phyloP scores from a whole-genome alignment of 2,888 invertebrate genomes.

The Ophion obscuratus region DNA sequence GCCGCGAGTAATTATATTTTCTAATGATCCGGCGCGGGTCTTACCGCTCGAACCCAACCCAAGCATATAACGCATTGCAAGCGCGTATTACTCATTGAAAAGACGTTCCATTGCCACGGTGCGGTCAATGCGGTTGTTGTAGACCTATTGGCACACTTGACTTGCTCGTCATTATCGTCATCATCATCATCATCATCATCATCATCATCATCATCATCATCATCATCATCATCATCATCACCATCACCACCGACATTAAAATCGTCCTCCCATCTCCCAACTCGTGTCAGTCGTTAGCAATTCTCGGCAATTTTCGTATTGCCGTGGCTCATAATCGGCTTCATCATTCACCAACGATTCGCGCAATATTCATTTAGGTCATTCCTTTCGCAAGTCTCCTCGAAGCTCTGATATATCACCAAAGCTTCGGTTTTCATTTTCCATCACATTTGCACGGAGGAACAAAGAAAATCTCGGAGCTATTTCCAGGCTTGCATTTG shows the following conservation, averaged over 20 bases:
- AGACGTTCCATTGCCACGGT: constrained; percentile 73
- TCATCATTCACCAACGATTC: constrained; percentile 32
- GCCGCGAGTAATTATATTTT: constrained; percentile 59
- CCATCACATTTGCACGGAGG: background rate
- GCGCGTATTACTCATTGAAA: constrained; percentile 76
- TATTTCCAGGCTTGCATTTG: too few relatives aligned
- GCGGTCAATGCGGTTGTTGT: constrained; percentile 49
- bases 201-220: constrained; percentile 45
- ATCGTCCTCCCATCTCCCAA: constrained; percentile 7
- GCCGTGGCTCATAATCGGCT: constrained; percentile 8
- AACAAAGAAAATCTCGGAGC: too few relatives aligned
- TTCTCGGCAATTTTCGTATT: constrained; percentile 37
- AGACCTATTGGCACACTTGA: constrained; percentile 28
- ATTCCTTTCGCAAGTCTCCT: background rate
- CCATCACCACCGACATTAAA: constrained; percentile 32
- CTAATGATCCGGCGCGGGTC: constrained; percentile 45
- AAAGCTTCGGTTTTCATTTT: background rate
- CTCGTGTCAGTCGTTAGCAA: constrained; percentile 37
- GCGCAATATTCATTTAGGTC: constrained; percentile 39
- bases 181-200: constrained; percentile 43
- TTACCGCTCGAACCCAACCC: constrained; percentile 38
- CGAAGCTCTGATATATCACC: background rate
- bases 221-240: constrained; percentile 42
- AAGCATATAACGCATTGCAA: constrained; percentile 55
- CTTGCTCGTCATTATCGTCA: constrained; percentile 53